phyloP scores from a whole-genome alignment of 2,113 vertebrate species.

The Spizaetus ornatus region DNA sequence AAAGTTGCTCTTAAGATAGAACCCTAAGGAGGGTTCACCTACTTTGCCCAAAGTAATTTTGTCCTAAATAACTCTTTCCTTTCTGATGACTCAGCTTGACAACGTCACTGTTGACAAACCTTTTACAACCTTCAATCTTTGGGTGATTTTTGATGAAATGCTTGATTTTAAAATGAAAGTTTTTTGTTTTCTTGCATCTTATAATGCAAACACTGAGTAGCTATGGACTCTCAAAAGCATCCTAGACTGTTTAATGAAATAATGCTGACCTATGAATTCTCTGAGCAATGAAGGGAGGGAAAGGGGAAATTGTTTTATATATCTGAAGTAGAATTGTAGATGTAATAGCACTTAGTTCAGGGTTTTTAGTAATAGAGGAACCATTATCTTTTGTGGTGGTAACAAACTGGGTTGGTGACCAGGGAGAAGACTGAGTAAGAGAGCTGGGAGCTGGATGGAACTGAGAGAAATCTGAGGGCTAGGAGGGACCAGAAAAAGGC shows the following conservation, averaged over 20 bases:
- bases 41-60: not conserved
- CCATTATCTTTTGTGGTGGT: not conserved
- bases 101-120: not conserved
- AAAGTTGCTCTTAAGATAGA: not conserved
- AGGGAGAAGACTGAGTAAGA: not conserved
- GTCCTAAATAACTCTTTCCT: not conserved
- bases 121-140: not conserved
- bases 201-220: not conserved
- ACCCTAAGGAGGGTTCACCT: not conserved
- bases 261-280: not conserved
- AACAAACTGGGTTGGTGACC: not conserved
- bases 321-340: not conserved
- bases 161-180: not conserved
- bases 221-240: not conserved
- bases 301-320: fast-evolving
- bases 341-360: not conserved
- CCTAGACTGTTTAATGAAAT: not conserved
- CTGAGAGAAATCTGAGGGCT: not conserved
- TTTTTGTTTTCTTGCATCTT: not conserved
- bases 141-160: not conserved
- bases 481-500: not conserved
- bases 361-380: not conserved
- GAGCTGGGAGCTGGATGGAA: not conserved
- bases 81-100: not conserved
- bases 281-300: not conserved